Evolutionary conservation across 2,888 invertebrate species (phyloP).

Genomic region (Cantharis rufa): DNA sequence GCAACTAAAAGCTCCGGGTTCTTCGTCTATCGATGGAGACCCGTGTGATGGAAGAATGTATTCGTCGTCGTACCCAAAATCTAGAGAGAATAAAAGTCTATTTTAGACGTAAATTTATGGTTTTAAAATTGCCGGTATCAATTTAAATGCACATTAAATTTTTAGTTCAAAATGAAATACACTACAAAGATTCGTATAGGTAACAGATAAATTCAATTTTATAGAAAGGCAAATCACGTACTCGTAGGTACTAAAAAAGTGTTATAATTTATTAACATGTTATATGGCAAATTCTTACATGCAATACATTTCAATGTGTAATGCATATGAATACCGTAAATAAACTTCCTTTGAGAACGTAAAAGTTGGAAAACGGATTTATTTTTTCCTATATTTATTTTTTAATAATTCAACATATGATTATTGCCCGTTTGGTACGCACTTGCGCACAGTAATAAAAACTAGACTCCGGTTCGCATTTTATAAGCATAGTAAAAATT

Average conservation of each 20-base stretch:
- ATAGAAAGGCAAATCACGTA: constrained; percentile 1
- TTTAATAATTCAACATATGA: background rate
- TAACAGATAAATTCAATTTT: constrained; percentile 3
- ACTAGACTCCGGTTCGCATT: background rate
- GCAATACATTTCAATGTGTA: constrained; percentile 2
- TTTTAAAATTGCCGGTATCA: background rate
- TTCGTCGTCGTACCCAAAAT: constrained; percentile 54
- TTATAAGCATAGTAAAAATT: background rate
- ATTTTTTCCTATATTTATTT: background rate
- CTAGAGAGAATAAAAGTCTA: constrained; percentile 42
- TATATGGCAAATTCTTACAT: background rate
- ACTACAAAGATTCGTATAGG: background rate
- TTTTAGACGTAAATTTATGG: background rate
- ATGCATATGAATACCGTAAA: background rate
- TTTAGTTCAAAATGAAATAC: background rate
- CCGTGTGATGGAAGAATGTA: constrained; percentile 53
- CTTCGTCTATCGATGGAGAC: constrained; percentile 53
- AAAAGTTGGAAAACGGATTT: background rate
- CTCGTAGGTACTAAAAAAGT: background rate
- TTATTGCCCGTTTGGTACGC: background rate
- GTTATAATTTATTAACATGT: background rate
- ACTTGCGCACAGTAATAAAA: background rate
- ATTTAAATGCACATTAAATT: background rate
- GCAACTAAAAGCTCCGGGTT: constrained; percentile 44
- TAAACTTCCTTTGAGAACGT: background rate